Base-by-base conservation (phyloP, 2,888 invertebrate genomes). In the Drosophila longiperda region DNA sequence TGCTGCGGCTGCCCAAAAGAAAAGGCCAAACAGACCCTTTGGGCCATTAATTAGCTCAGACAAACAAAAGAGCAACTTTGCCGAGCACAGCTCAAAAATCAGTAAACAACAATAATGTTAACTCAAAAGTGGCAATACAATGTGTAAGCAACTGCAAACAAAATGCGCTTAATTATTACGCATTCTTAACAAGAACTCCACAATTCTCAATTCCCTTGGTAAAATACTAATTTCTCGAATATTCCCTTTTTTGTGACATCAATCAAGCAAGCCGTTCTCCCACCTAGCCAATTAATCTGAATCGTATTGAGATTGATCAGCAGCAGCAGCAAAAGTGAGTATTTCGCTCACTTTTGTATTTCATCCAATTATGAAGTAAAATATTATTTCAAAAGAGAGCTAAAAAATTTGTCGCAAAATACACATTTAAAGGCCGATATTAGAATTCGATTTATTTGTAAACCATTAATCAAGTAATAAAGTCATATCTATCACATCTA, bases 71-170 rank as follows among this genome's bases (percentile, higher is more conserved):
- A 67, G 73, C 88, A 82, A 68, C 75, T 78, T 82, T 82, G 60
- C 72, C 71, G 33, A 62, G 62, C 70, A 1, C 36, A 57, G 71
- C 57, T 32, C 62, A 40, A 71, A 59, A 72, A 42, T 63, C 69
- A 53, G 53, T 55, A 54, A 54, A 54, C 26, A 54, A 29, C 33
- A 73, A 36, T 34, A 66, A 45, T 68, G 23, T 67, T n/a, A 73
- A 82, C 65, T 68, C 73, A 74, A 80, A 84, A 84, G 67, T 84
- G 82, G 78, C 89, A 84, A 86, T 82, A 77, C 84, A 89, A 82
- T 75, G 63, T 77, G 73, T 58, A 75, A 66, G 71, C 68, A 66
- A 57, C 57, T 57, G 57, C 38, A 62, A 62, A 62, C 64, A 8
- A 59, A 64, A 63, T 52, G 45, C 53, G 62, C 63, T 73, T 76